Base-by-base conservation (phyloP, 2,797 vertebrate species). In the Enteromius radiatus region DNA sequence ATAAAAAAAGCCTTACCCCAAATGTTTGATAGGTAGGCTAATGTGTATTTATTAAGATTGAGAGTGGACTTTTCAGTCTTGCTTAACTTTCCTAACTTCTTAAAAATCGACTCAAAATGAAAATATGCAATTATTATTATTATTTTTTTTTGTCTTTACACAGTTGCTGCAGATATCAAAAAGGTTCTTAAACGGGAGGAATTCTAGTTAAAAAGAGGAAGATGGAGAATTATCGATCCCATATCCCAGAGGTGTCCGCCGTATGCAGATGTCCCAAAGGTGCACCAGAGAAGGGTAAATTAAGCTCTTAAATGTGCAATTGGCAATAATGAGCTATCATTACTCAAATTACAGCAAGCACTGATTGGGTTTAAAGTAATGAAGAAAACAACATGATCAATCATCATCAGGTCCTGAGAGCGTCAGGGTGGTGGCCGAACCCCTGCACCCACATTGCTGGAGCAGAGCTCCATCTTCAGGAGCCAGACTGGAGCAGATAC, bases 281-380 rank as follows among this genome's bases (percentile, higher is more conserved):
- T 89, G 94, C 93, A 89, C 84, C 91, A 87, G 80, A 88, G 87
- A 91, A 94, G 93, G 92, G 93, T 94, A 96, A 96, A 96, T 92
- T 94, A 95, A 96, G 96, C 94, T 95, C 97, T 96, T 96, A 97
- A 97, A 95, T 96, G 96, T 95, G 94, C 96, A 96, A 96, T 96
- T 95, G 95, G 96, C 96, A 97, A 97, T 98, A 98, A 99, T 96
- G 97, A 98, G 96, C 96, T 94, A 96, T 98, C 97, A 98, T 99
- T 97, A 97, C 97, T 98, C 97, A 97, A 97, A 99, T 99, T 97
- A 98, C 95, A 97, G 95, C 93, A 92, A 96, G 95, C 96, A 94
- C 97, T 98, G 97, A 99, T 98, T 98, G 97, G 96, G 96, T 98
- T 97, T 97, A 97, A 96, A 96, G 95, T 97, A 98, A 98, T 99